Evolutionary conservation across 2,888 invertebrate species (phyloP).

Genomic region (Onthophagus sagittarius): DNA sequence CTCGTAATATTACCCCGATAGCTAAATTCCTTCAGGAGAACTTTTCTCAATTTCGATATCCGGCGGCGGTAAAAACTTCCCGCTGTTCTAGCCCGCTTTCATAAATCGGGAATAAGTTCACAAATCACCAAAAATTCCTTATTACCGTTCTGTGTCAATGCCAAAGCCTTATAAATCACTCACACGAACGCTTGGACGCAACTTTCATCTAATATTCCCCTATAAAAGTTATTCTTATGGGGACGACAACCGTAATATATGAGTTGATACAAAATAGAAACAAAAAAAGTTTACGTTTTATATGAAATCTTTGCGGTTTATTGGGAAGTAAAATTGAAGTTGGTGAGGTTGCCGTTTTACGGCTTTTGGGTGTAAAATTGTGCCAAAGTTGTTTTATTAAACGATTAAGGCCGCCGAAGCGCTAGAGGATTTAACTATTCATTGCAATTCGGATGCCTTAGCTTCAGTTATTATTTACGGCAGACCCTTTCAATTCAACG

Average conservation of each 20-base stretch:
- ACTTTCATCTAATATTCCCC: background rate
- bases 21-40: background rate
- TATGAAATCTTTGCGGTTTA: background rate
- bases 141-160: conserved; percentile 21
- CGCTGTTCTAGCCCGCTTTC: background rate
- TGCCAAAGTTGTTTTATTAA: conserved; percentile 7
- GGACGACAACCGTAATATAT: no score
- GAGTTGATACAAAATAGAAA: background rate
- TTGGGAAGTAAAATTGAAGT: background rate
- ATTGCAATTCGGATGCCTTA: background rate
- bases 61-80: background rate
- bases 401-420: conserved; percentile 1
- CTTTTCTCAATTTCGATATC: background rate
- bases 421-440: background rate
- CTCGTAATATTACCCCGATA: background rate
- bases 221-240: background rate
- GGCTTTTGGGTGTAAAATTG: conserved; percentile 2
- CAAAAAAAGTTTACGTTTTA: background rate
- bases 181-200: background rate
- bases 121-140: conserved; percentile 22
- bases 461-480: background rate
- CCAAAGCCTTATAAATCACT: conserved; percentile 22
- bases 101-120: conserved; percentile 14
- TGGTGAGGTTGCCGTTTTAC: background rate
- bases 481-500: background rate